Evolutionary conservation across 2,113 vertebrate genomes (phyloP).

Genomic region (Lampris incognitus): DNA sequence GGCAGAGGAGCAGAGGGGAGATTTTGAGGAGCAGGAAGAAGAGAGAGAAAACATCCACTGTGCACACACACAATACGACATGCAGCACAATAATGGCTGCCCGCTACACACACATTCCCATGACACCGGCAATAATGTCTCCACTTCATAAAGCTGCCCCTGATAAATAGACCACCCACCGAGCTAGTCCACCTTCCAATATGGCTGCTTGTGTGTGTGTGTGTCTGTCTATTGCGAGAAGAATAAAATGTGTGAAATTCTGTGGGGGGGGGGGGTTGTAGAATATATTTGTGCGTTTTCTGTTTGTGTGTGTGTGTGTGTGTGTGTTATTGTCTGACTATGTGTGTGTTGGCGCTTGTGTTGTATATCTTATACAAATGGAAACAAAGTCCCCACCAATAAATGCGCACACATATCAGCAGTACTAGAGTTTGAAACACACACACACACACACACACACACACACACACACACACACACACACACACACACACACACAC

Average conservation of each 20-base stretch:
- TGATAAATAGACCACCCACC: constrained; percentile 42
- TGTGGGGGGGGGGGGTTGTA: not conserved
- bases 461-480: not conserved
- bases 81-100: constrained; percentile 52
- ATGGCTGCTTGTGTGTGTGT: not conserved
- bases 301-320: constrained; percentile 4
- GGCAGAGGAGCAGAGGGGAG: not conserved
- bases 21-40: not conserved
- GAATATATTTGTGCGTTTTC: not conserved
- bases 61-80: constrained; percentile 32
- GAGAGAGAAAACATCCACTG: constrained; percentile 26
- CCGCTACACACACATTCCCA: constrained; percentile 56
- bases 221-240: constrained; percentile 1
- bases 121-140: constrained; percentile 62
- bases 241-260: not conserved
- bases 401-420: no score
- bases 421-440: not conserved
- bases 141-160: constrained; percentile 59
- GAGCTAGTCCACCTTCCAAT: constrained; percentile 27
- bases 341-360: not conserved
- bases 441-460: constrained; percentile 11
- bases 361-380: no score
- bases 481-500: constrained; percentile 21
- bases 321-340: not conserved
- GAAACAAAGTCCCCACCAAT: no score